Evolutionary conservation across 2,113 vertebrate species (phyloP).

Genomic region (Strix aluco): DNA sequence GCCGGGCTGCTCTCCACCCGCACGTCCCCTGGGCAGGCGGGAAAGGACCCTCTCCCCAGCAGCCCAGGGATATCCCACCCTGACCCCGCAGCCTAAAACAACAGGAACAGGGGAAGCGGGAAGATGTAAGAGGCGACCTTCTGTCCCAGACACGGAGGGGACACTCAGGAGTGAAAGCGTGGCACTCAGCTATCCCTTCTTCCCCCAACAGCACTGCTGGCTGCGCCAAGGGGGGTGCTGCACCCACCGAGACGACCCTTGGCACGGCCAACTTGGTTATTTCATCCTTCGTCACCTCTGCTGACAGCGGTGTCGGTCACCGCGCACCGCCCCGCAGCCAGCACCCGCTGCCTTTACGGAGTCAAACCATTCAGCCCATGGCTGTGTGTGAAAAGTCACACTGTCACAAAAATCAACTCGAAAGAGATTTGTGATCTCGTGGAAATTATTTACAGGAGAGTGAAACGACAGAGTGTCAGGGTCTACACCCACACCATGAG

Average conservation of each 20-base stretch:
- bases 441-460: neutral
- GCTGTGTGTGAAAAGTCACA: no score
- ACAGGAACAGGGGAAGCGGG: neutral
- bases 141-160: no score
- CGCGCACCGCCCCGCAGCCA: neutral
- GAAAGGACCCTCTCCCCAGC: rapidly evolving
- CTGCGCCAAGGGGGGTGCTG: no score
- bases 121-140: neutral
- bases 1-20: neutral
- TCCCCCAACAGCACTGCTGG: neutral
- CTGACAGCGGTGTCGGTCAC: neutral
- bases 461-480: neutral
- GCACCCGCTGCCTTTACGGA: neutral
- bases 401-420: neutral
- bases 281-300: rapidly evolving
- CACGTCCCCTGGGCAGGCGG: rapidly evolving
- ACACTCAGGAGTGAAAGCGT: rapidly evolving
- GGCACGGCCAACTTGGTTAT: neutral
- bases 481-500: neutral
- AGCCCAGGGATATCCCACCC: neutral
- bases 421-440: neutral
- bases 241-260: neutral
- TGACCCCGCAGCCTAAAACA: no score
- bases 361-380: neutral
- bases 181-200: no score